Percentiles rank a stretch among this genome's conserved stretches.
phyloP scores from a whole-genome alignment of 1,140 invertebrate species.

The Zaprionus vittiger region DNA sequence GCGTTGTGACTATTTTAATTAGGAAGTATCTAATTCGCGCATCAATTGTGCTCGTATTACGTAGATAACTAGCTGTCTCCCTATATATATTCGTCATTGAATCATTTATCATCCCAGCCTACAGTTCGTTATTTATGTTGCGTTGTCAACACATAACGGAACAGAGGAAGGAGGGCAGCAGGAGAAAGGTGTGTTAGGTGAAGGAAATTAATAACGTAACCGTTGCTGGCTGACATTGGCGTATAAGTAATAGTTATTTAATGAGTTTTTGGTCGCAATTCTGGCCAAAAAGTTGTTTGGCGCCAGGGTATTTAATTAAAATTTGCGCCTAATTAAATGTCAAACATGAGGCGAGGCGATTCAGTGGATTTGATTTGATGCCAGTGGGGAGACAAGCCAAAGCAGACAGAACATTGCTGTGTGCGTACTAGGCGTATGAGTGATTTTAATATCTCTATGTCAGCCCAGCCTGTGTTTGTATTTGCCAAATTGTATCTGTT shows the following conservation, averaged over 20 bases:
- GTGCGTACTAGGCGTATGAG: constrained; percentile 62
- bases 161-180: too few species aligned
- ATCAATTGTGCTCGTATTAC: constrained; percentile 14
- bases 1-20: neutral
- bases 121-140: constrained; percentile 40
- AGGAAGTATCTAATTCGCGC: neutral
- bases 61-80: neutral
- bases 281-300: constrained; percentile 62
- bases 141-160: constrained; percentile 21
- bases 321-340: constrained; percentile 76
- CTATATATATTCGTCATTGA: constrained; percentile 7
- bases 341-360: constrained; percentile 45
- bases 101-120: constrained; percentile 32
- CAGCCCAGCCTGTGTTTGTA: constrained; percentile 12
- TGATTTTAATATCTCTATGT: constrained; percentile 43
- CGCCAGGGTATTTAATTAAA: constrained; percentile 75
- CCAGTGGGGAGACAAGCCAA: neutral
- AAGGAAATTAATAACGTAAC: constrained; percentile 68
- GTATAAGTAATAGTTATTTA: constrained; percentile 77
- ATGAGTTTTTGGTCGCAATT: constrained; percentile 60
- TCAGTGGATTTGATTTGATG: neutral
- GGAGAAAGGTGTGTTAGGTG: neutral
- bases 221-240: constrained; percentile 55
- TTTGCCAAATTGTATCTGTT: constrained; percentile 1
- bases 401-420: constrained; percentile 52